Percentiles rank a stretch among this genome's conserved stretches.
Evolutionary conservation across 2,113 vertebrate species (phyloP).

Genomic region (Ellobius talpinus): DNA sequence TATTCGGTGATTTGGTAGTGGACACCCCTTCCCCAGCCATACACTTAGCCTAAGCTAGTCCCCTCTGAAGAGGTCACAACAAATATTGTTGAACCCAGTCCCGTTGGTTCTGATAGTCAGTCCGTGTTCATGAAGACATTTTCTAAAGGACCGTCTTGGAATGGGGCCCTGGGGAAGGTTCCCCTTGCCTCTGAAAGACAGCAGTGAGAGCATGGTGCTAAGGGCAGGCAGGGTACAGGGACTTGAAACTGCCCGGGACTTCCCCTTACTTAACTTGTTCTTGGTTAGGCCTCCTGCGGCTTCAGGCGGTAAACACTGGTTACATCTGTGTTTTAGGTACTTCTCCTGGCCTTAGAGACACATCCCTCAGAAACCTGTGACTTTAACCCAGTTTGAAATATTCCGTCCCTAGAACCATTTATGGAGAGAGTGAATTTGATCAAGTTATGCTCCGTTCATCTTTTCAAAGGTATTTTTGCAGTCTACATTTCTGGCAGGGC

Average conservation of each 20-base stretch:
- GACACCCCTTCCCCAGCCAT: no score
- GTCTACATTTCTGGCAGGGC: background rate
- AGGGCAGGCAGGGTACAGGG: background rate
- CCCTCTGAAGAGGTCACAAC: no score
- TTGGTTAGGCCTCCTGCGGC: background rate
- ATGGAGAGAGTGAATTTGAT: background rate
- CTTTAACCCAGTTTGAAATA: background rate
- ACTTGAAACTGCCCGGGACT: background rate
- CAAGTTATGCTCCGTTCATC: background rate
- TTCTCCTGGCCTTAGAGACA: background rate
- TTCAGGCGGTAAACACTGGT: background rate
- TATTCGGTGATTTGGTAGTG: background rate
- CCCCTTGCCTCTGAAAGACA: background rate
- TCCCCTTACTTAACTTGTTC: background rate
- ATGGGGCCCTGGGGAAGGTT: background rate
- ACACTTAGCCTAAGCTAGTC: background rate
- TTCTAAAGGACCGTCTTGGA: background rate
- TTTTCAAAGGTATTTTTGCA: background rate
- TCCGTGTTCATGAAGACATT: background rate
- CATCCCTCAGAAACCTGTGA: background rate
- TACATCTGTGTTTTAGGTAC: background rate
- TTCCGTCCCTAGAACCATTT: background rate
- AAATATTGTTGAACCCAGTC: rapidly evolving
- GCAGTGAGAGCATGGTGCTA: background rate
- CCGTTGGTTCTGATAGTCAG: background rate